Evolutionary conservation across 2,797 vertebrate species (phyloP), one percentile per base, ranked within the genome.

Genomic region (Diglossa cyanea): DNA sequence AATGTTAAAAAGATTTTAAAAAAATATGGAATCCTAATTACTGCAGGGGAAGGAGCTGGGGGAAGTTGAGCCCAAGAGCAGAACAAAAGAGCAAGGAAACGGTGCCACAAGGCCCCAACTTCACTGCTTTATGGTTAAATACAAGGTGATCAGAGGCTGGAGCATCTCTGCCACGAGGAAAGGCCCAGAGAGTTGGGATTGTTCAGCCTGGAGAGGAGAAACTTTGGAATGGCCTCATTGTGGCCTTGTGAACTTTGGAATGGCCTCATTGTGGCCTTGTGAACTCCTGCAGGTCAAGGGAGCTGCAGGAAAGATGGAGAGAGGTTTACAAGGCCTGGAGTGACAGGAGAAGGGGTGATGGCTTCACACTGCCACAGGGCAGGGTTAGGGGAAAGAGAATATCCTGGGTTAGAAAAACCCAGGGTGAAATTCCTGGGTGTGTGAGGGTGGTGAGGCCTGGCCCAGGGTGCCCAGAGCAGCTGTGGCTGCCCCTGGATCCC

Each of bases 1-100:
- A 86, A 93, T 63, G 78, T 70, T 91, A 79, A 92, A 54, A 86
- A 87, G 88, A 76, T 87, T 83, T 80, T 44, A 4, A 50, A 63
- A 79, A 81, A 58, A 45, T 31, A 70, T 13, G 47, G 68, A 76
- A 77, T 74, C 81, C 67, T 74, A 85, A 91, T 80, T 65, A 77
- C 57, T 54, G 61, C 86, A 76, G 86, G 39, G 87, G 84, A 89
- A 79, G 75, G 72, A 73, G 42, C 51, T 7, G 9, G 55, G 77
- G 17, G 6, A 82, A 82, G 63, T 35, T 89, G 3, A 57, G 53
- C 67, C 80, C 24, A 39, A 72, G 10, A 50, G 35, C 6, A 26
- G 73, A 5, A 45, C 33, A 33, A 55, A 39, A 5, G 5, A 3
- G 16, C 13, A 25, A 1, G 5, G 50, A 71, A 71, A 54, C 3